phyloP scores from a whole-genome alignment of 2,113 vertebrate genomes.

The Plectropomus leopardus region DNA sequence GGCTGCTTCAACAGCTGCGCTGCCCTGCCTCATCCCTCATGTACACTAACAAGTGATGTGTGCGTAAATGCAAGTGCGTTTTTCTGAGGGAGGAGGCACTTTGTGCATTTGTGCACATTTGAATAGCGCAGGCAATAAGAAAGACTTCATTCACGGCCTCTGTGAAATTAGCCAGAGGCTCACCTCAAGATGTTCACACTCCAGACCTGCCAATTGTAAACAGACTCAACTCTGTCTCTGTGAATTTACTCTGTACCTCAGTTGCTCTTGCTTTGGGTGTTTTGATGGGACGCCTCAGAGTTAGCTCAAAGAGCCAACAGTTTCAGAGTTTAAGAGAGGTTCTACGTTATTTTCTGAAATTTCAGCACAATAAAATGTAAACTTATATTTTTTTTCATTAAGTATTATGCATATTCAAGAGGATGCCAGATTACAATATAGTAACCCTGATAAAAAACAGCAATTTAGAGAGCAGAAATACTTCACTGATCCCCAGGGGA shows the following conservation, averaged over 20 bases:
- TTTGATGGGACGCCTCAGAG: conserved; percentile 29
- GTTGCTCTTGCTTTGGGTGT: conserved; percentile 1
- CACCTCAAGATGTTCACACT: conserved; percentile 70
- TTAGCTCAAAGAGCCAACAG: background rate
- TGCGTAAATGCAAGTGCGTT: conserved; percentile 42
- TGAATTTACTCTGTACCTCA: conserved; percentile 37
- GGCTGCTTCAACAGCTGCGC: conserved; percentile 76
- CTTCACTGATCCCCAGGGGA: too few species aligned
- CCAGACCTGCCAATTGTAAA: conserved; percentile 68
- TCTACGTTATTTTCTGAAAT: background rate
- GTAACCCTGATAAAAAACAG: too few species aligned
- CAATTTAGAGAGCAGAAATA: too few species aligned
- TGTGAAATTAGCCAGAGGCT: conserved; percentile 69
- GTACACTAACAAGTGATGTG: conserved; percentile 65
- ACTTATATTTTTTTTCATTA: background rate
- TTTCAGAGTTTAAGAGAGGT: conserved; percentile 1
- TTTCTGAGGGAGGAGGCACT: conserved; percentile 32
- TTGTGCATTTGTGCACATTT: conserved; percentile 43
- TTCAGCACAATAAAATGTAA: background rate
- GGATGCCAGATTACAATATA: background rate
- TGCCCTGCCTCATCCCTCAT: conserved; percentile 40
- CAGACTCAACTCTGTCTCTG: conserved; percentile 63
- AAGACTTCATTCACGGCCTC: conserved; percentile 73
- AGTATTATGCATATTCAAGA: background rate
- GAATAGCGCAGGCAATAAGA: conserved; percentile 66